Percentiles rank a stretch among this genome's conserved stretches.
phyloP scores from a whole-genome alignment of 2,888 invertebrate species.

The Diaperis boleti region DNA sequence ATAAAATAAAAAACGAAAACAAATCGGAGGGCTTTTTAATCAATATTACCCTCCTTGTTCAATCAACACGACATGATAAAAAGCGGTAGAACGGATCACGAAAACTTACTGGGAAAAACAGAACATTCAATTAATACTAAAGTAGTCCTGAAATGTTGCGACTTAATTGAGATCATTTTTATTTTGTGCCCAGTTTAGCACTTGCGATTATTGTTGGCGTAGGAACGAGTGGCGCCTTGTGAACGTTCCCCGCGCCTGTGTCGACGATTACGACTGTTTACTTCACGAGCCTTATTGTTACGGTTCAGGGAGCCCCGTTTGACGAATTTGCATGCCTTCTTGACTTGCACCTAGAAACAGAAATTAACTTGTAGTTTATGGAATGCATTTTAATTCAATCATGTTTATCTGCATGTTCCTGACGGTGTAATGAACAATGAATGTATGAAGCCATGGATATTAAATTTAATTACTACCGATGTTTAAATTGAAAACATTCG shows the following conservation, averaged over 20 bases:
- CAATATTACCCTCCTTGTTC: conserved; percentile 57
- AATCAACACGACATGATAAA: conserved; percentile 44
- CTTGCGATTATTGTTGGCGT: conserved; percentile 70
- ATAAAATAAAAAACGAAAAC: conserved; percentile 44
- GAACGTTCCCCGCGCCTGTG: conserved; percentile 66
- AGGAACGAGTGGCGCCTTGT: conserved; percentile 66
- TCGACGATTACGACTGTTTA: conserved; percentile 65
- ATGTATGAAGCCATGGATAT: no score
- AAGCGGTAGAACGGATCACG: conserved; percentile 24
- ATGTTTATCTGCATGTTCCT: neutral
- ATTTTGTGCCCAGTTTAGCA: conserved; percentile 61
- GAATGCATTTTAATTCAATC: neutral
- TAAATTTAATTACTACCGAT: no score
- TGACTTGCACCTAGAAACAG: conserved; percentile 62
- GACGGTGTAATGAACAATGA: no score
- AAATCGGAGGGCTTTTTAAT: conserved; percentile 60
- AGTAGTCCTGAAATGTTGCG: conserved; percentile 44
- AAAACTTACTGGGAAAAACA: conserved; percentile 25
- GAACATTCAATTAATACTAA: conserved; percentile 7
- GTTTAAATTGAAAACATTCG: no score
- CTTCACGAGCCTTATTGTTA: conserved; percentile 69
- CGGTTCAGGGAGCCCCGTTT: conserved; percentile 66
- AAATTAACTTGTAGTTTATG: neutral
- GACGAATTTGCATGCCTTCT: conserved; percentile 63
- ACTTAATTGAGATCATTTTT: conserved; percentile 59